Percentiles rank a stretch among this genome's conserved stretches.
Conservation (phyloP, 2,888 invertebrate species). For the Megastigmus dorsalis region DNA sequence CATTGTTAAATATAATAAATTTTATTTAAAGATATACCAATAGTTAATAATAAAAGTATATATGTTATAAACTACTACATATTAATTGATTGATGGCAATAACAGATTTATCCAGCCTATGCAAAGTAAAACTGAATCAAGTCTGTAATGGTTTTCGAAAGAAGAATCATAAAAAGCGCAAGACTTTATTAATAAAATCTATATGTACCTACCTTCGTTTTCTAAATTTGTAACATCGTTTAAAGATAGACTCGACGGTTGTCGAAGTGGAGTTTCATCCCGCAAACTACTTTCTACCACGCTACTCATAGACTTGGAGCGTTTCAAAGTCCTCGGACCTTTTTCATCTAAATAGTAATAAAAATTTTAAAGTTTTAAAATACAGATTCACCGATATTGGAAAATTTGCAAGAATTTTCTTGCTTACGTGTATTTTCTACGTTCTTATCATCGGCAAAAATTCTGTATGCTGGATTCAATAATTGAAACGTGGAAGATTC, state of each 20-base stretch:
- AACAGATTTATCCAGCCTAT: too few species aligned
- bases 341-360: slow-evolving; percentile 31
- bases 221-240: slow-evolving; percentile 83
- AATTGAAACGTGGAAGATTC: slow-evolving; percentile 90
- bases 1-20: too few species aligned
- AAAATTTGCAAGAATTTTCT: too few species aligned
- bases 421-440: slow-evolving; percentile 31
- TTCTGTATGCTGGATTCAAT: slow-evolving; percentile 76
- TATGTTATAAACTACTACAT: too few species aligned
- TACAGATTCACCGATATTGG: too few species aligned
- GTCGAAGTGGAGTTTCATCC: slow-evolving; percentile 73
- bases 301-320: slow-evolving; percentile 87
- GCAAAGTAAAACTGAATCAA: too few species aligned
- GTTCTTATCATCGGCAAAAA: background rate
- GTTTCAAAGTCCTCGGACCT: slow-evolving; percentile 74
- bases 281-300: slow-evolving; percentile 77
- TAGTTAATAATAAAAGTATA: too few species aligned
- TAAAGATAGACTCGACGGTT: slow-evolving; percentile 82
- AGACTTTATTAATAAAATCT: slow-evolving; percentile 4
- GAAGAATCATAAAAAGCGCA: background rate
- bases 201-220: slow-evolving; percentile 68
- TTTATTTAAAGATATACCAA: too few species aligned
- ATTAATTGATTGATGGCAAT: too few species aligned
- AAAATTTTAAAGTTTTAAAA: background rate
- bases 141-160: too few species aligned